Evolutionary conservation across 2,888 invertebrate species (phyloP).

Genomic region (Cephus runcator): DNA sequence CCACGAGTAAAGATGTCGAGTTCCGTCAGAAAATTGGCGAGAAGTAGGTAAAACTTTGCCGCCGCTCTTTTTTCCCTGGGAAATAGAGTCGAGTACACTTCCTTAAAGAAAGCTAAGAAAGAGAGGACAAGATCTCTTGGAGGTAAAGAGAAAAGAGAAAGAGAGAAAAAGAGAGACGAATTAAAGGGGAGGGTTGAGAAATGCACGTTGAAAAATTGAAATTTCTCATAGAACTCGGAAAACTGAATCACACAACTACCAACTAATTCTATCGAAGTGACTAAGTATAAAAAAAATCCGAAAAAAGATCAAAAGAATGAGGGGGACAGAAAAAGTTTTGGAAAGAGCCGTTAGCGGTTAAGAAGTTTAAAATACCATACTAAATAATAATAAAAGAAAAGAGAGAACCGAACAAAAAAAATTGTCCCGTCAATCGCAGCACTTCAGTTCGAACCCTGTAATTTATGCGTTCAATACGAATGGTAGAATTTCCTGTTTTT

Average conservation of each 20-base stretch:
- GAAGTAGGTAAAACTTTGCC: no score
- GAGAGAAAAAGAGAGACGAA: conserved; percentile 12
- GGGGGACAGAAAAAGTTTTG: not conserved
- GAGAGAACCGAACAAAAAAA: not conserved
- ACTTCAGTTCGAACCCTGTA: not conserved
- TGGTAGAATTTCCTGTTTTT: not conserved
- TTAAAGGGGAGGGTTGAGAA: conserved; percentile 17
- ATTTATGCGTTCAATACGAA: conserved; percentile 15
- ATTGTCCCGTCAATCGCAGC: not conserved
- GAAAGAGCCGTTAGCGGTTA: no score
- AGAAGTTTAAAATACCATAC: no score
- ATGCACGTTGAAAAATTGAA: no score
- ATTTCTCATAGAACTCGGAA: no score
- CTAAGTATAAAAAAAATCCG: conserved; percentile 14
- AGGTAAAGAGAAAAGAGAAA: conserved; percentile 1
- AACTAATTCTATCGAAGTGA: no score
- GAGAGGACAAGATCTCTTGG: conserved; percentile 1
- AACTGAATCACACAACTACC: no score
- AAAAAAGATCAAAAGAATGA: conserved; percentile 3
- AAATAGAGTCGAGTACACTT: no score
- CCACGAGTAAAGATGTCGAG: no score
- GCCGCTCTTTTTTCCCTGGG: no score
- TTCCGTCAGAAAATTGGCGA: no score
- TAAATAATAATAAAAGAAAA: not conserved
- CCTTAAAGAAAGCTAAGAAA: not conserved